These are phyloP conservation scores for Anoplius nigerrimus DNA, from an alignment of 2,888 invertebrate genomes.

Conservation along the genomic window DNA sequence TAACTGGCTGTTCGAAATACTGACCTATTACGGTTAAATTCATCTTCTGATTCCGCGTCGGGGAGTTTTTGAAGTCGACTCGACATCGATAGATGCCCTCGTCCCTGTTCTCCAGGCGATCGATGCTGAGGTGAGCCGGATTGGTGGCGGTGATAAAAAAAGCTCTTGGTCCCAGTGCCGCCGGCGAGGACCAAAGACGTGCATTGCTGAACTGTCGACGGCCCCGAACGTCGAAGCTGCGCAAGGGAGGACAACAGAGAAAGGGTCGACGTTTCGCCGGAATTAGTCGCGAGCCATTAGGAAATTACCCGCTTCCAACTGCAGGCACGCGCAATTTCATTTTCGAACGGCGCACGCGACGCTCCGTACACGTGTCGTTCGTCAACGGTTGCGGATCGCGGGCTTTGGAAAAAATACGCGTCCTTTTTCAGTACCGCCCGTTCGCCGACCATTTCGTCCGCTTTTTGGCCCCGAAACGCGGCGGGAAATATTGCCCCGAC, in stretches of 20 bases:
- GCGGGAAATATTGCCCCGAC: too few species aligned
- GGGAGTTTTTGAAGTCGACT: slow-evolving; percentile 78
- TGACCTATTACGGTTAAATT: slow-evolving; percentile 78
- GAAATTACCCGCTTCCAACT: not conserved
- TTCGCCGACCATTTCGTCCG: too few species aligned
- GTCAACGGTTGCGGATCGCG: too few species aligned
- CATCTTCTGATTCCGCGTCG: slow-evolving; percentile 76
- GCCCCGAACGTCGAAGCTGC: slow-evolving; percentile 79
- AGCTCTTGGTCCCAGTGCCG: slow-evolving; percentile 78
- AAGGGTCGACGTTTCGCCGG: too few species aligned
- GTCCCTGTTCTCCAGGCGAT: slow-evolving; percentile 73
- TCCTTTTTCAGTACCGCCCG: too few species aligned
- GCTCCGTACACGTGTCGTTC: too few species aligned
- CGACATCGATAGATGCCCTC: slow-evolving; percentile 77
- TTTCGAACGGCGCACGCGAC: not conserved
- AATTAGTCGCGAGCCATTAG: too few species aligned
- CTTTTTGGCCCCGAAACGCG: too few species aligned
- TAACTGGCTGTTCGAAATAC: slow-evolving; percentile 40
- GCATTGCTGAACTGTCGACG: slow-evolving; percentile 77
- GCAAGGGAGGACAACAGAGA: slow-evolving; percentile 45
- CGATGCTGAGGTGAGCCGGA: slow-evolving; percentile 78
- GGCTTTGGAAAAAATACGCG: too few species aligned
- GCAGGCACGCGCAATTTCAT: not conserved
- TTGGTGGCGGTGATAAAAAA: slow-evolving; percentile 77
- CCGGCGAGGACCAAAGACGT: slow-evolving; percentile 79